These are phyloP conservation scores for Drosophila guanche DNA, from an alignment of 1,140 invertebrate genomes.

Conservation along the genomic window DNA sequence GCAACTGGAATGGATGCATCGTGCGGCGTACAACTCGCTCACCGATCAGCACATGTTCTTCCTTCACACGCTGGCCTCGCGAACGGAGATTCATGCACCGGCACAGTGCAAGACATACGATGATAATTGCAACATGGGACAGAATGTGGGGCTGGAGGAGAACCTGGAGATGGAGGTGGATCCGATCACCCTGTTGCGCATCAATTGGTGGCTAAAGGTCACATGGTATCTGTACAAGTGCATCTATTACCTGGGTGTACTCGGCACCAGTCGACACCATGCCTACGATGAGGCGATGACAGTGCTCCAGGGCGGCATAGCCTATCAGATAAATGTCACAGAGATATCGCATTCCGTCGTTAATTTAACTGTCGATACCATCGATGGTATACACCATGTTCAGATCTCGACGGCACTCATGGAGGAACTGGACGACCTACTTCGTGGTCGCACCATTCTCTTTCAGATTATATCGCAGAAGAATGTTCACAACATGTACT, in stretches of 20 bases:
- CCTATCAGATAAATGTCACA: conserved; percentile 28
- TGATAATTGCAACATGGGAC: background rate
- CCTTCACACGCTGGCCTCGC: background rate
- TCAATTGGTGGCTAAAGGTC: conserved; percentile 30
- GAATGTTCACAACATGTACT: conserved; percentile 18
- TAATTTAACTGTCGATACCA: background rate
- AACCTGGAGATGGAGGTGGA: background rate
- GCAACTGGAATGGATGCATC: conserved; percentile 11
- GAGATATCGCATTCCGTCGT: background rate
- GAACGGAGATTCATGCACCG: background rate
- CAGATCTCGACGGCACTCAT: conserved; percentile 1
- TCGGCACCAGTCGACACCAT: conserved; percentile 15
- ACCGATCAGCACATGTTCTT: conserved; percentile 19
- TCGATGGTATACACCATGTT: conserved; percentile 4
- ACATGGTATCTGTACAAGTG: conserved; percentile 34
- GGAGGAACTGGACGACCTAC: background rate
- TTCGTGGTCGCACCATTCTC: conserved; percentile 9
- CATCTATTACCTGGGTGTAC: conserved; percentile 18
- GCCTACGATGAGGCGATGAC: conserved; percentile 6
- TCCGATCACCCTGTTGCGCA: background rate
- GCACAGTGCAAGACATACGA: conserved; percentile 23
- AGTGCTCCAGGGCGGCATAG: background rate
- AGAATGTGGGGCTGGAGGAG: background rate
- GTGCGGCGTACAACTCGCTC: conserved; percentile 16
- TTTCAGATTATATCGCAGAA: conserved; percentile 38